Evolutionary conservation across 2,113 vertebrate genomes (phyloP), one percentile per base, ranked within the genome.

Genomic region (Corvus hawaiiensis): DNA sequence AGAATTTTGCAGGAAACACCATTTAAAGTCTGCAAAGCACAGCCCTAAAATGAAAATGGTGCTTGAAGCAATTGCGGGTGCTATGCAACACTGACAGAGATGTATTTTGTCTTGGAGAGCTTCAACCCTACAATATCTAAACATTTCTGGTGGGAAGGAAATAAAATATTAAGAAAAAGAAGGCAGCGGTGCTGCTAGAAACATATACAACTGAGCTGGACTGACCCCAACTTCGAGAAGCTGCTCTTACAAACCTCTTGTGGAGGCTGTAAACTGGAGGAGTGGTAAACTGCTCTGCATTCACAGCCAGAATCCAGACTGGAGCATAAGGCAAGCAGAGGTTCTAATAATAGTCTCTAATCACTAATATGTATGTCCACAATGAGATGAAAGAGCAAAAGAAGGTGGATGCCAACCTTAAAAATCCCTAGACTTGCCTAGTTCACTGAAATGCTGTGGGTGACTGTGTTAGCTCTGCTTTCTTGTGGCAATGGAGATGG

Each of bases 201-300:
- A 91, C 59, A 79, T 87, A 94, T 54, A 94, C 74, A 85, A 84
- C 52, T 0, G 17, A 84, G 90, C 80, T 87, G 91, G 73, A 86
- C 83, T 75, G 58, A 90, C 64, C 79, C 62, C 86, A 92, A 3
- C 35, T 67, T 71, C 56, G 73, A 74, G 76, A 91, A 86, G 76
- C 33, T 80, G 72, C 76, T 95, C 90, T 95, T 90, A 86, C 27
- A 84, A 94, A 89, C 69, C 86, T 96, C 92, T 89, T 81, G 37
- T 54, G 49, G 41, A 90, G 82, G 76, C 54, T 93, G 73, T 90
- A 96, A 96, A 90, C 80, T 13, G 41, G 44, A 93, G 33, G 54
- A 92, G 76, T 16, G 21, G 66, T 27, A 88, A 90, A 88, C 88
- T 81, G 55, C 75, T 84, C 63, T 87, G 18, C 33, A 56, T 72